These are phyloP conservation scores for Ferdinandea cuprea DNA, from an alignment of 2,888 invertebrate species.

Conservation along the genomic window DNA sequence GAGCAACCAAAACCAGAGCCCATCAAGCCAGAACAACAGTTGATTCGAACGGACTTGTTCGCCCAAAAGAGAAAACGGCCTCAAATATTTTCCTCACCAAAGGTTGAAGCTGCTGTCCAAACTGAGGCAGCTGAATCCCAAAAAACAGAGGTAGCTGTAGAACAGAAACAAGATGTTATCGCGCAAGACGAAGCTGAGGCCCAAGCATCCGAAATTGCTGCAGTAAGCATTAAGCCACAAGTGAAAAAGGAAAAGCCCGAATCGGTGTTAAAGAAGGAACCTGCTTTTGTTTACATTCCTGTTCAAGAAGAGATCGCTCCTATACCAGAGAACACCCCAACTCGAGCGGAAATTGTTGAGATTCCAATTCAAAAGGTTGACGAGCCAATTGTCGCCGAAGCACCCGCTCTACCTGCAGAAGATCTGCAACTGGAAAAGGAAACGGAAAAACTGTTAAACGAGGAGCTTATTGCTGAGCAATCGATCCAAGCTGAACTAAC, in stretches of 20 bases:
- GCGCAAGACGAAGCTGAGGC: constrained; percentile 60
- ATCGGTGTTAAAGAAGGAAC: constrained; percentile 37
- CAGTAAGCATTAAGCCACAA: constrained; percentile 75
- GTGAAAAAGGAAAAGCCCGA: constrained; percentile 14
- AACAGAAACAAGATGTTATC: constrained; percentile 26
- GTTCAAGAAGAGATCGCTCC: constrained; percentile 33
- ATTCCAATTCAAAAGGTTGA: constrained; percentile 59
- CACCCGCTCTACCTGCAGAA: constrained; percentile 2
- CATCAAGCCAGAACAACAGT: constrained; percentile 74
- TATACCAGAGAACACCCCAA: constrained; percentile 34
- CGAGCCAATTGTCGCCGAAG: constrained; percentile 21
- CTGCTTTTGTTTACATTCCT: neutral
- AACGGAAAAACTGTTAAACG: constrained; percentile 2
- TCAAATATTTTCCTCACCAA: constrained; percentile 76
- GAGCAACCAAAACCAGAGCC: constrained; percentile 75
- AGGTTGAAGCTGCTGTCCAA: constrained; percentile 56
- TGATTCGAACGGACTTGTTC: constrained; percentile 78
- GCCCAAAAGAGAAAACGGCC: constrained; percentile 80
- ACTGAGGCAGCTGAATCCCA: constrained; percentile 63
- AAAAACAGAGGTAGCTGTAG: constrained; percentile 63
- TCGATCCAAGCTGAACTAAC: constrained; percentile 24
- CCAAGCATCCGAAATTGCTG: constrained; percentile 77
- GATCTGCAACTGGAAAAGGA: constrained; percentile 22
- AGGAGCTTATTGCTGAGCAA: constrained; percentile 9
- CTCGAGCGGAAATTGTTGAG: constrained; percentile 49